Evolutionary conservation across 92 coral and sea anemone genomes (phyloP), one percentile per base, ranked within the genome.

Genomic region (Pocillopora meandrina): DNA sequence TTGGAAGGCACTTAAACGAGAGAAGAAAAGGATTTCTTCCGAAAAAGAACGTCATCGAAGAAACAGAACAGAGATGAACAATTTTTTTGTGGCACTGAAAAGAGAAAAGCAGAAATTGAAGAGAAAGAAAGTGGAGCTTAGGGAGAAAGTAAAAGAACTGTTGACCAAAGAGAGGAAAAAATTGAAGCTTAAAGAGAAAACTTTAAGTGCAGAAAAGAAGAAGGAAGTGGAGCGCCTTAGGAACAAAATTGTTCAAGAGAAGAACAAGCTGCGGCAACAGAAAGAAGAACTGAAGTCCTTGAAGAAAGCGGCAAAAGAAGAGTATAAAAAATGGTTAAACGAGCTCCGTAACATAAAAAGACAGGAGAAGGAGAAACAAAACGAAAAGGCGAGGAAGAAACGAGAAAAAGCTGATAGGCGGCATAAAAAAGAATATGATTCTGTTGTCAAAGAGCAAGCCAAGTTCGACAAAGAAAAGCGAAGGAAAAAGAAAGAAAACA

Each of bases 101-200:
- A 78, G 66, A 12, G 93, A 93, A 71, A 96, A 91, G 65, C 86
- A 69, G 55, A 89, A 75, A 34, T 73, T 93, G 65, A 92, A 91
- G 78, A 78, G 82, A 15, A 80, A 92, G 94, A 94, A 93, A 56
- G 86, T 72, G 34, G 80, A 85, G 63, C 87, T 90, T 15, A 77
- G 82, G 78, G 84, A 89, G 33, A 87, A 85, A 52, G 47, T 90
- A 63, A 92, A 88, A 52, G 80, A 89, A 57, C 62, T 82, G 23
- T 87, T 95, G 62, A 73, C 82, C 8, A 84, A 77, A 59, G 91
- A 95, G 75, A 86, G 74, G 76, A 83, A 86, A 58, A 83, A 86
- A 64, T 60, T 92, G 47, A 78, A 91, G 77, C 20, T 78, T 35
- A 77, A 75, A 65, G 91, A 85, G n/a, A 71, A 78, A 56, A 73